Conservation (phyloP, 2,797 vertebrate genomes). For the Pseudochirops corinnae region DNA sequence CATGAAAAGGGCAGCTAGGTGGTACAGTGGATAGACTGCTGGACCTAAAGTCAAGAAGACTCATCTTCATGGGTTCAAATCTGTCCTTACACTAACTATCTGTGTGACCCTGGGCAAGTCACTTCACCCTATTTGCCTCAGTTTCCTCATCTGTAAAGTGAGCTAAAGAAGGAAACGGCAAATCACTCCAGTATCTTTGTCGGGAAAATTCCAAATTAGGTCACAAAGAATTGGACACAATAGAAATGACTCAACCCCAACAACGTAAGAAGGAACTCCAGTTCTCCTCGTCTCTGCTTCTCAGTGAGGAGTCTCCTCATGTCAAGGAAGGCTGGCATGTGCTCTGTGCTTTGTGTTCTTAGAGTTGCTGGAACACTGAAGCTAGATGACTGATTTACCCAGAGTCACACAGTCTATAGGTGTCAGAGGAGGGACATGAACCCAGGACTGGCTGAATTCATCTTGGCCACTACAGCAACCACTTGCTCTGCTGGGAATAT, state of each 20-base stretch:
- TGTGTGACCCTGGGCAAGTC: not conserved
- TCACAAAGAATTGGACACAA: not conserved
- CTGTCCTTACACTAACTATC: not conserved
- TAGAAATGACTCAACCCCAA: not conserved
- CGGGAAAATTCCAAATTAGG: not conserved
- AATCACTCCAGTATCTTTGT: not conserved
- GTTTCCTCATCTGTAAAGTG: not conserved
- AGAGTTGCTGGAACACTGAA: not conserved
- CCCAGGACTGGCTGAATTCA: not conserved
- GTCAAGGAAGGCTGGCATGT: not conserved
- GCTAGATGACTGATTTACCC: not conserved
- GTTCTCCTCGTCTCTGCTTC: not conserved
- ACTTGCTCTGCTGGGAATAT: not conserved
- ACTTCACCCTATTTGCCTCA: not conserved
- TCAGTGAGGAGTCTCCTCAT: not conserved
- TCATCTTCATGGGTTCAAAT: not conserved
- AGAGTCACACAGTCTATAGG: not conserved
- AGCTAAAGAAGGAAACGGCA: not conserved
- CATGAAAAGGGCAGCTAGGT: not conserved
- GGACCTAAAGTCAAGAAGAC: not conserved
- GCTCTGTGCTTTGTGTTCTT: not conserved
- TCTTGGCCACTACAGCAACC: not conserved
- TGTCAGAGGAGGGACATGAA: not conserved
- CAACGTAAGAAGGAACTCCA: not conserved
- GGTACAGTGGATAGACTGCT: not conserved